Evolutionary conservation across 2,113 vertebrate species (phyloP).

Genomic region (Sterrhoptilus dennistouni): DNA sequence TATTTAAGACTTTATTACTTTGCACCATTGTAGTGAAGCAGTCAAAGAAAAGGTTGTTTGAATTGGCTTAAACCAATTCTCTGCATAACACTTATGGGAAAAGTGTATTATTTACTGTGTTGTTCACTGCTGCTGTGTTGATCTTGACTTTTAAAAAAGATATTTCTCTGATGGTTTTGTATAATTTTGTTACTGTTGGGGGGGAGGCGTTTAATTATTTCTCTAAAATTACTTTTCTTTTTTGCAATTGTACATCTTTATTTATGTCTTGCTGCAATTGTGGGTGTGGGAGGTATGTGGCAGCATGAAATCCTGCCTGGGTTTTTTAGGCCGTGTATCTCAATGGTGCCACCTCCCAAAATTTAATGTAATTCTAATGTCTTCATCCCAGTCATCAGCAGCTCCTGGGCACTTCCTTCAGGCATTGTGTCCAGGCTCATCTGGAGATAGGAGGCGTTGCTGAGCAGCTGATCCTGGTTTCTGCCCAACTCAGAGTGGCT

Average conservation of each 20-base stretch:
- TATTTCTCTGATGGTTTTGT: background rate
- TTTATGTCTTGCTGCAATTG: background rate
- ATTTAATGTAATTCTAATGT: background rate
- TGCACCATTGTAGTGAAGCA: background rate
- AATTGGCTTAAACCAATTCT: background rate
- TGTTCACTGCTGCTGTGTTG: background rate
- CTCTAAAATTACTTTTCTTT: background rate
- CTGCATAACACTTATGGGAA: background rate
- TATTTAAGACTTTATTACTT: background rate
- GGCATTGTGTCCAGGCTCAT: background rate
- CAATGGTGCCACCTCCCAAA: background rate
- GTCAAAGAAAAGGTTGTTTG: background rate
- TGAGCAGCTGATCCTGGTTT: accelerated
- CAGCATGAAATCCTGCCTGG: background rate
- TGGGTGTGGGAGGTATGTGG: background rate
- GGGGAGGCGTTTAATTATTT: background rate
- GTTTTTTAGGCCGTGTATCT: background rate
- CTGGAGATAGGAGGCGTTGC: accelerated
- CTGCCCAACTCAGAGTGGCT: background rate
- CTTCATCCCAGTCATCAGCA: background rate
- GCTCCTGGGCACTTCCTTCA: background rate
- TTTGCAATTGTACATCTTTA: background rate
- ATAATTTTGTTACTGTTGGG: background rate
- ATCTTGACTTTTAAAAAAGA: background rate
- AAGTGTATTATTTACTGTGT: background rate